Conservation (phyloP, 1,140 invertebrate species). For the Camponotus vicinus region DNA sequence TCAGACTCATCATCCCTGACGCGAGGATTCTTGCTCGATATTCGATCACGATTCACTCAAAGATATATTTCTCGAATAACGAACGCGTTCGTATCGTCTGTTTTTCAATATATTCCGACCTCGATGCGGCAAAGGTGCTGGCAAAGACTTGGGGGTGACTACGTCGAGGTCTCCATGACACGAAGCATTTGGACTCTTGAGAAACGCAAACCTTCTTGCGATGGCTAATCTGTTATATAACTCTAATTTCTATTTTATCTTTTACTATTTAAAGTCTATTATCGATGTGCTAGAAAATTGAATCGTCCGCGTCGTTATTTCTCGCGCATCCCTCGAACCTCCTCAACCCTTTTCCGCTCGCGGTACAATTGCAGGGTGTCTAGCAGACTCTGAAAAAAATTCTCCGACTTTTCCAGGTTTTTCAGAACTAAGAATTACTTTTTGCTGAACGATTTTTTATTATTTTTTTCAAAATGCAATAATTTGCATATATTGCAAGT, state of each 20-base stretch:
- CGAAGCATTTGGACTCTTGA: background rate
- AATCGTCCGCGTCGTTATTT: background rate
- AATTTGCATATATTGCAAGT: too few relatives aligned
- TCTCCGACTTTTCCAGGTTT: too few relatives aligned
- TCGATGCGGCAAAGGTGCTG: background rate
- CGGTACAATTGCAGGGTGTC: background rate
- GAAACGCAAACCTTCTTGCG: background rate
- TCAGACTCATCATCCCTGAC: constrained; percentile 6
- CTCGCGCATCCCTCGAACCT: background rate
- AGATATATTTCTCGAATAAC: background rate
- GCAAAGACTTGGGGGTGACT: background rate
- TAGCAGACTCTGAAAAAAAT: too few relatives aligned
- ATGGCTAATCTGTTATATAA: background rate
- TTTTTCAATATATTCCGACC: background rate
- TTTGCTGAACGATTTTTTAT: too few relatives aligned
- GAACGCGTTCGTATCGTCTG: too few relatives aligned
- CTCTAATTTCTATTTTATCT: background rate
- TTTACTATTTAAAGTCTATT: background rate
- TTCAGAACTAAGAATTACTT: too few relatives aligned
- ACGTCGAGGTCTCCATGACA: background rate
- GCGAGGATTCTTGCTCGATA: background rate
- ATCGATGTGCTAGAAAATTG: background rate
- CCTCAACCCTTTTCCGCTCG: background rate
- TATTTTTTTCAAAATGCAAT: too few relatives aligned
- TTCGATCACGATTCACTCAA: background rate